Conservation (phyloP, 2,888 invertebrate species). For the Latheticus oryzae region DNA sequence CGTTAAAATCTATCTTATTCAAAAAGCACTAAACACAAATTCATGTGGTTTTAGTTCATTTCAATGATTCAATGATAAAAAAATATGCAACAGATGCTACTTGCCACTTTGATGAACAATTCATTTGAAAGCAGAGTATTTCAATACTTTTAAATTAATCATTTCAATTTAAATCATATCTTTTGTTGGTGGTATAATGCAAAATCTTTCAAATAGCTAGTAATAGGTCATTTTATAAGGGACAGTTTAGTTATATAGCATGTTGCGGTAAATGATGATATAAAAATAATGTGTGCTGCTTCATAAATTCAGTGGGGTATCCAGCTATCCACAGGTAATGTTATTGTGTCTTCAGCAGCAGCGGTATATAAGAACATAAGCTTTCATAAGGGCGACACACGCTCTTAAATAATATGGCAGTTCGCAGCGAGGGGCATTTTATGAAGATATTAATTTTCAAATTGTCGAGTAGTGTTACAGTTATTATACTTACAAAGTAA, state of each 20-base stretch:
- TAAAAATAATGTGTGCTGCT: conserved; percentile 39
- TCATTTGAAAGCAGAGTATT: too few species aligned
- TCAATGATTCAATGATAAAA: too few species aligned
- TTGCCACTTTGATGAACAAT: too few species aligned
- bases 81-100: too few species aligned
- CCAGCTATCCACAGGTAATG: conserved; percentile 54
- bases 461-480: conserved; percentile 66
- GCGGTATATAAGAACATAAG: conserved; percentile 61
- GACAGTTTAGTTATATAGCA: conserved; percentile 31
- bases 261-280: conserved; percentile 36
- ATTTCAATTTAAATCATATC: too few species aligned
- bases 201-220: conserved; percentile 21
- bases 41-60: conserved; percentile 38
- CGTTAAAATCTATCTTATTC: conserved; percentile 48
- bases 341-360: conserved; percentile 50
- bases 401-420: conserved; percentile 59
- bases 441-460: conserved; percentile 67
- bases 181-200: background rate
- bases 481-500: conserved; percentile 66
- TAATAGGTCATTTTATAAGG: conserved; percentile 29
- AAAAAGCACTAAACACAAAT: conserved; percentile 47
- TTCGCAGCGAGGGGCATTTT: conserved; percentile 64
- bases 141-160: too few species aligned
- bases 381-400: conserved; percentile 63
- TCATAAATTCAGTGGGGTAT: conserved; percentile 41